These are phyloP conservation scores for Callorhinus ursinus DNA, from an alignment of 2,113 vertebrate genomes.

Conservation along the genomic window DNA sequence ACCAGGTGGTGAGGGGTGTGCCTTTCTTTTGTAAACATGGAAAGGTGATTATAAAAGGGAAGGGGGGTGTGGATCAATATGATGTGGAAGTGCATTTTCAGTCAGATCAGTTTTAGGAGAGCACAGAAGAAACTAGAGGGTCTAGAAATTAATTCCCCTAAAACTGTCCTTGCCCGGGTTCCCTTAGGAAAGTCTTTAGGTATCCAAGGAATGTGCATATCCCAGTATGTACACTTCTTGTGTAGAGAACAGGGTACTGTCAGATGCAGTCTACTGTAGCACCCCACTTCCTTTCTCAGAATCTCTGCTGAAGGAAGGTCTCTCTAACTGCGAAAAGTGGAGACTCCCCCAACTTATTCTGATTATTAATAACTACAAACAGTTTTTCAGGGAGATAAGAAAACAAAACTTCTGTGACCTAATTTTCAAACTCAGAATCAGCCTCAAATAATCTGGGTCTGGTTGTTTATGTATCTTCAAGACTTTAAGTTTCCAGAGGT, in stretches of 20 bases:
- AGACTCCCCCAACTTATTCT: background rate
- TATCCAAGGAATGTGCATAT: background rate
- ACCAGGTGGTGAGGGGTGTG: background rate
- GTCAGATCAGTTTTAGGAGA: background rate
- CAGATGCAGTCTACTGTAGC: background rate
- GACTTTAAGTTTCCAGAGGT: background rate
- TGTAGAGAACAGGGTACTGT: background rate
- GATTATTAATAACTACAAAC: background rate
- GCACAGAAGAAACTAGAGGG: background rate
- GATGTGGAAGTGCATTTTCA: background rate
- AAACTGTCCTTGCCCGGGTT: background rate
- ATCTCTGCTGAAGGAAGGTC: background rate
- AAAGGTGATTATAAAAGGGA: background rate
- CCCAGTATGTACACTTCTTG: background rate
- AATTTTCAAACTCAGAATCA: constrained; percentile 1
- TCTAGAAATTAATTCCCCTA: background rate
- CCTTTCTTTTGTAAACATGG: background rate
- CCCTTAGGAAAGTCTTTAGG: background rate
- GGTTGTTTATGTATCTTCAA: background rate
- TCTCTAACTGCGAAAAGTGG: background rate
- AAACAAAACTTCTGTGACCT: background rate
- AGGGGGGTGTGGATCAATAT: background rate
- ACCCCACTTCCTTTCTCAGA: background rate
- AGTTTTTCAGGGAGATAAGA: background rate
- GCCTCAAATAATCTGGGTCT: background rate